Evolutionary conservation across 1,140 invertebrate species (phyloP).

Genomic region (Papilio xuthus): DNA sequence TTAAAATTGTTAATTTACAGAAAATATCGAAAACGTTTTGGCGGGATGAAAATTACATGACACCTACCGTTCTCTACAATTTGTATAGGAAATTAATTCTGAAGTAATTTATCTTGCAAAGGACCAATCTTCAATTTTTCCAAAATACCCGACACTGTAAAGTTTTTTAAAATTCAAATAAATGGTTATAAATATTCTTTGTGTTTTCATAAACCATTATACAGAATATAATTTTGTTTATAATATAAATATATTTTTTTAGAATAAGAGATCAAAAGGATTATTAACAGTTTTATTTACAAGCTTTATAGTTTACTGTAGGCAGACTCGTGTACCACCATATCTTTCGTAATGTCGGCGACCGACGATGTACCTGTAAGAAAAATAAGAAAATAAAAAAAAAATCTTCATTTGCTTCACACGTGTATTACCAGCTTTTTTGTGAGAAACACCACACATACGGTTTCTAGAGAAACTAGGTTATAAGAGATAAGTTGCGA

Average conservation of each 20-base stretch:
- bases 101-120: conserved; percentile 51
- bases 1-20: conserved; percentile 54
- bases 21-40: conserved; percentile 69
- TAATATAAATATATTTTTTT: neutral
- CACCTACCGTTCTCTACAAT: conserved; percentile 64
- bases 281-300: neutral
- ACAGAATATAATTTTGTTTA: neutral
- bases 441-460: neutral
- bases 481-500: neutral
- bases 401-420: no score
- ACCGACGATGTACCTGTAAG: conserved; percentile 84
- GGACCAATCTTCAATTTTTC: neutral
- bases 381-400: conserved; percentile 33
- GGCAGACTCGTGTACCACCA: conserved; percentile 86
- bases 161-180: neutral
- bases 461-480: neutral
- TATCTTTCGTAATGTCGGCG: conserved; percentile 83
- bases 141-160: neutral
- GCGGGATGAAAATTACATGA: conserved; percentile 68
- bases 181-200: neutral
- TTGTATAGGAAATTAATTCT: conserved; percentile 70
- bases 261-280: neutral
- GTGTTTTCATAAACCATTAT: neutral
- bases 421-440: neutral
- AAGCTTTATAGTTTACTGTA: conserved; percentile 83